Evolutionary conservation across 2,888 invertebrate genomes (phyloP).

Genomic region (Blomia tropicalis): DNA sequence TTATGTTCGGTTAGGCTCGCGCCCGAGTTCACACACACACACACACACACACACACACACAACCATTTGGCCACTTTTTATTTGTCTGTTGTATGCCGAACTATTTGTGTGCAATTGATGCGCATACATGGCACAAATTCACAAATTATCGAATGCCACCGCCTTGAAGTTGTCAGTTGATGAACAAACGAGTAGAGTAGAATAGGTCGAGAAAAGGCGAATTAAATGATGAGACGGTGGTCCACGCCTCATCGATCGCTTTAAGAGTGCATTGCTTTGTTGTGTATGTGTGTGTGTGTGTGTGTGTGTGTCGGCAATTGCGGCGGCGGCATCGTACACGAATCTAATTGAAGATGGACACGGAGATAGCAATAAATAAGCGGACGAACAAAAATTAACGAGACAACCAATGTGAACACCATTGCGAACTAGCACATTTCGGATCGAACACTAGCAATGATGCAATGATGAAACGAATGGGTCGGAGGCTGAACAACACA

Average conservation of each 20-base stretch:
- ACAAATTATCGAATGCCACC: constrained; percentile 14
- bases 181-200: background rate
- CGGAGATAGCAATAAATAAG: constrained; percentile 11
- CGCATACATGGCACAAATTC: background rate
- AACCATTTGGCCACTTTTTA: background rate
- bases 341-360: constrained; percentile 13
- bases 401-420: background rate
- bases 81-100: background rate
- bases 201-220: background rate
- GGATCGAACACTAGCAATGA: no score
- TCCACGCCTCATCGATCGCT: constrained; percentile 13
- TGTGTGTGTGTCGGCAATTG: background rate
- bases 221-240: constrained; percentile 3
- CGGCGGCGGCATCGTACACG: background rate
- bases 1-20: background rate
- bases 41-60: no score
- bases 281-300: background rate
- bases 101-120: background rate
- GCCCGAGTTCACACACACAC: no score
- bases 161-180: constrained; percentile 6
- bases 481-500: no score
- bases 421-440: background rate
- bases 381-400: constrained; percentile 2
- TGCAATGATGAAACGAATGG: no score
- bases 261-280: background rate